phyloP scores from a whole-genome alignment of 2,888 invertebrate genomes.

The Cosmorhoe ocellata region DNA sequence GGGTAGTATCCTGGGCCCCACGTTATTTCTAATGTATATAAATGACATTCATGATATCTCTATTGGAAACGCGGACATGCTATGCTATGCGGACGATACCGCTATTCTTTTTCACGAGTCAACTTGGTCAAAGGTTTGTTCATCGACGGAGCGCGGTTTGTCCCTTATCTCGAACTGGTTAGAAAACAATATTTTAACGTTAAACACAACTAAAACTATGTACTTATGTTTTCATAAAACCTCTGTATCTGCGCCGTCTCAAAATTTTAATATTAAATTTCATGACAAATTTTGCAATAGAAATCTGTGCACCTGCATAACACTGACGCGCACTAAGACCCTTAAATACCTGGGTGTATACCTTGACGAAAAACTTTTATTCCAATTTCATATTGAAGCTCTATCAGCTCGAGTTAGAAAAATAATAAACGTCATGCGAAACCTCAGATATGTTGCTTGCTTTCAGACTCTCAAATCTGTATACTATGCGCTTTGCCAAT shows the following conservation, averaged over 20 bases:
- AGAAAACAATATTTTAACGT: no score
- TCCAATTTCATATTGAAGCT: not conserved
- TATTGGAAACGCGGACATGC: not conserved
- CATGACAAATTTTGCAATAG: no score
- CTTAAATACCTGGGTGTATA: not conserved
- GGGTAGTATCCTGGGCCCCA: constrained; percentile 3
- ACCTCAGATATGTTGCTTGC: not conserved
- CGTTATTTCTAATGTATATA: not conserved
- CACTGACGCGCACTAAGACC: not conserved
- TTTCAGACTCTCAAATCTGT: not conserved
- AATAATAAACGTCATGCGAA: no score
- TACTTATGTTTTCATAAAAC: constrained; percentile 1
- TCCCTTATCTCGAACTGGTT: not conserved
- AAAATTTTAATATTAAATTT: not conserved
- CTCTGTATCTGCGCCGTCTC: not conserved
- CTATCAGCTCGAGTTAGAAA: not conserved
- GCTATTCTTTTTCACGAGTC: not conserved
- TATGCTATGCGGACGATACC: constrained; percentile 6
- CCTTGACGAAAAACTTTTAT: not conserved
- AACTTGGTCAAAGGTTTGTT: not conserved
- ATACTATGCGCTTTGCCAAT: not conserved
- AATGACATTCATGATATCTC: constrained; percentile 1
- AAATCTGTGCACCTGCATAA: not conserved
- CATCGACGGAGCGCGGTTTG: not conserved
- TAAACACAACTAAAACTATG: no score